Conservation (phyloP, 2,888 invertebrate species). For the Acrocyrtus sp. region DNA sequence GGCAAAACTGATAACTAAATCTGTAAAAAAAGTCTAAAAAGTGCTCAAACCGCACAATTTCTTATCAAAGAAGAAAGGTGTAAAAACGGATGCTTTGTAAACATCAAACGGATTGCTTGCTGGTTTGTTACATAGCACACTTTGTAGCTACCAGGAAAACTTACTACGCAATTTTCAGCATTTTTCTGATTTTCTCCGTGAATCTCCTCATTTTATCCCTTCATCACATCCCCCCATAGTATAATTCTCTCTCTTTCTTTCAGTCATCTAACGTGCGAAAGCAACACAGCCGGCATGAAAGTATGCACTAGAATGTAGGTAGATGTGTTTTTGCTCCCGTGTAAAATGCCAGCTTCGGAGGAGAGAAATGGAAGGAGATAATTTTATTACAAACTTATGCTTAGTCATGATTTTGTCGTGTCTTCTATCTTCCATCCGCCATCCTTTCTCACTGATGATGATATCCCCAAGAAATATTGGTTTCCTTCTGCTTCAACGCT, state of each 20-base stretch:
- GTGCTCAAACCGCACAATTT: slow-evolving; percentile 25
- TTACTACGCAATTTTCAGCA: slow-evolving; percentile 7
- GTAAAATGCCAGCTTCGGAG: too few species aligned
- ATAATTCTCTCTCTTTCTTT: slow-evolving; percentile 1
- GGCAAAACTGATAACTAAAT: slow-evolving; percentile 46
- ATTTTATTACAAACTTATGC: slow-evolving; percentile 52
- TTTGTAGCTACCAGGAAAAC: too few species aligned
- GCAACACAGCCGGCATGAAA: slow-evolving; percentile 2
- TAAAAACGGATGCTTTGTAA: slow-evolving; percentile 24
- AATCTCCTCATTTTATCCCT: slow-evolving; percentile 42
- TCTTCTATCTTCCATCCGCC: too few species aligned
- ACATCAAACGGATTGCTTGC: slow-evolving; percentile 13
- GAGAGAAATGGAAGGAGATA: slow-evolving; percentile 41
- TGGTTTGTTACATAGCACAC: too few species aligned
- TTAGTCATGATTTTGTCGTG: slow-evolving; percentile 48
- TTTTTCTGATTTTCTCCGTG: not conserved
- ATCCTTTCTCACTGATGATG: slow-evolving; percentile 42
- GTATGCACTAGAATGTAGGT: slow-evolving; percentile 13
- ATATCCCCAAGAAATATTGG: slow-evolving; percentile 46
- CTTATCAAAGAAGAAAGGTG: slow-evolving; percentile 31
- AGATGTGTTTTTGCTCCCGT: too few species aligned
- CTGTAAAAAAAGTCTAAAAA: slow-evolving; percentile 10
- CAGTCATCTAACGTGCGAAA: too few species aligned
- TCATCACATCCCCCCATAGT: slow-evolving; percentile 19
- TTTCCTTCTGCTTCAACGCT: slow-evolving; percentile 51